phyloP scores from a whole-genome alignment of 2,888 invertebrate genomes.

The Deilephila elpenor region DNA sequence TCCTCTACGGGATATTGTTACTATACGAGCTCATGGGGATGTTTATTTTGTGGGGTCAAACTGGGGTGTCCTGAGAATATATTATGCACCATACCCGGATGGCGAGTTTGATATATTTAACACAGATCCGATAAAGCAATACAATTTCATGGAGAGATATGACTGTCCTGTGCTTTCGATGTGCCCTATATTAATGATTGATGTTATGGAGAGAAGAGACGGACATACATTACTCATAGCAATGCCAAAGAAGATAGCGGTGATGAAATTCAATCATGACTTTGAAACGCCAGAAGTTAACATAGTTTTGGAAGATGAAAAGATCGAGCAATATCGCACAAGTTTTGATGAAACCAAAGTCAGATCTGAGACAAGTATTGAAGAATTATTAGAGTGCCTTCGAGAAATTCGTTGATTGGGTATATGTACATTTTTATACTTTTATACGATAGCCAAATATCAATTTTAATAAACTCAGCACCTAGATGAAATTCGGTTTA shows the following conservation, averaged over 20 bases:
- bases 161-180: slow-evolving; percentile 63
- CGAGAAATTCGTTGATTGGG: background rate
- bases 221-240: slow-evolving; percentile 68
- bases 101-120: slow-evolving; percentile 64
- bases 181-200: slow-evolving; percentile 67
- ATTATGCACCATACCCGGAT: slow-evolving; percentile 58
- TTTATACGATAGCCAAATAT: too few species aligned
- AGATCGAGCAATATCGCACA: background rate
- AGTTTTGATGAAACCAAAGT: background rate
- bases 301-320: slow-evolving; percentile 34
- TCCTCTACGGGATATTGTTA: slow-evolving; percentile 59
- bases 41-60: slow-evolving; percentile 68
- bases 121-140: slow-evolving; percentile 62
- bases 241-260: slow-evolving; percentile 72
- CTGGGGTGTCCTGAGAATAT: slow-evolving; percentile 67
- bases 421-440: too few species aligned
- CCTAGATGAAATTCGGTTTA: too few species aligned
- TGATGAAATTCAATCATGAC: slow-evolving; percentile 61
- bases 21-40: slow-evolving; percentile 64
- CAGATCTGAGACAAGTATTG: background rate
- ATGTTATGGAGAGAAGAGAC: slow-evolving; percentile 61
- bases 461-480: too few species aligned
- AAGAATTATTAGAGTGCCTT: background rate
- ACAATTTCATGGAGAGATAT: slow-evolving; percentile 63
- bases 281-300: slow-evolving; percentile 50